Conservation (phyloP, 2,888 invertebrate genomes). For the Hypolimnas misippus region DNA sequence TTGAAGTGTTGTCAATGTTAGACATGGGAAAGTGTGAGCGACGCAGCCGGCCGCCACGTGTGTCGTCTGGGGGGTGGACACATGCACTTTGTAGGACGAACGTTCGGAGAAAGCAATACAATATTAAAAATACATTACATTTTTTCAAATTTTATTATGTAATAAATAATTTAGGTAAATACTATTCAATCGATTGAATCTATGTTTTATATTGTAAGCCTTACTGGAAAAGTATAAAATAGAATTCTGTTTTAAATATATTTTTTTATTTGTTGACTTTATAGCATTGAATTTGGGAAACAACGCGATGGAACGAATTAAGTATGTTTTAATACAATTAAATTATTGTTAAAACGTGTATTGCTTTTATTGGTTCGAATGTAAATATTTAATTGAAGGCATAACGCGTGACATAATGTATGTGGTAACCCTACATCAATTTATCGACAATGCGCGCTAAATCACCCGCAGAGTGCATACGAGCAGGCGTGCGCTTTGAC, state of each 20-base stretch:
- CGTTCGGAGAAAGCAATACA: slow-evolving; percentile 19
- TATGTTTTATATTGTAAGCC: no score
- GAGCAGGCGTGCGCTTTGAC: slow-evolving; percentile 55
- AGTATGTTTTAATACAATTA: no score
- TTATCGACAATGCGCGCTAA: slow-evolving; percentile 65
- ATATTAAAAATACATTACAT: slow-evolving; percentile 3
- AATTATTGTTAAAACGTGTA: no score
- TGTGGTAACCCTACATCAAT: slow-evolving; percentile 60
- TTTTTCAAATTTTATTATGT: background rate
- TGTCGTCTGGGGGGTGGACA: slow-evolving; percentile 66
- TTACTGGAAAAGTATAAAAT: no score
- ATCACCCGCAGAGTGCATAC: slow-evolving; percentile 73
- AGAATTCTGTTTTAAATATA: no score
- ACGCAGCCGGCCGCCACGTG: slow-evolving; percentile 72
- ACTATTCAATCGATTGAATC: no score
- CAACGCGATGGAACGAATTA: no score
- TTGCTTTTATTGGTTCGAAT: no score
- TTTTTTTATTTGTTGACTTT: no score
- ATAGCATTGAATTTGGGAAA: no score
- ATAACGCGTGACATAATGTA: slow-evolving; percentile 29
- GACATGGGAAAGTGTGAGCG: slow-evolving; percentile 44
- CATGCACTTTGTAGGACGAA: slow-evolving; percentile 59
- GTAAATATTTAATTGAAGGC: no score
- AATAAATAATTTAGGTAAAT: no score
- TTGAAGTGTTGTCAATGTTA: slow-evolving; percentile 26